phyloP scores from a whole-genome alignment of 2,888 invertebrate species.

The Schrankia costaestrigalis region DNA sequence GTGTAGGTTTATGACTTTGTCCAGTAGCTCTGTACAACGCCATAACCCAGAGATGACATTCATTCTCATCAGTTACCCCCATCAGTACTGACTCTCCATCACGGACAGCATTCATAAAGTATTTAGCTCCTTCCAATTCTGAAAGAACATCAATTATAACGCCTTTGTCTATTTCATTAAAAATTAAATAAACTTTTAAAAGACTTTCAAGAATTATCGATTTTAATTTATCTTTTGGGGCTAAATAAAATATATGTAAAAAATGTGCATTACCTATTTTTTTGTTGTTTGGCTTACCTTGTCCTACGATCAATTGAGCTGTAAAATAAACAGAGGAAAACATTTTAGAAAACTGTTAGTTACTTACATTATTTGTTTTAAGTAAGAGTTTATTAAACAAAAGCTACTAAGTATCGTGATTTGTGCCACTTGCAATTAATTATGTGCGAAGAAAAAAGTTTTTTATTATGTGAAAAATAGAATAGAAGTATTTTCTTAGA shows the following conservation, averaged over 20 bases:
- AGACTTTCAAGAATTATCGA: not conserved
- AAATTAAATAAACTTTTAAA: not conserved
- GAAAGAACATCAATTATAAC: conserved; percentile 25
- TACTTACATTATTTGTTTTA: not conserved
- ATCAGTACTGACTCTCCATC: conserved; percentile 98
- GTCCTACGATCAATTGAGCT: conserved; percentile 96
- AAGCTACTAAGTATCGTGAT: not conserved
- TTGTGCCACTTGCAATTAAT: not conserved
- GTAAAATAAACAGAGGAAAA: conserved; percentile 58
- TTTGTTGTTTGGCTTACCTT: conserved; percentile 83
- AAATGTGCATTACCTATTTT: conserved; percentile 41
- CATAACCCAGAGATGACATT: conserved; percentile 99
- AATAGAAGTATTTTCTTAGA: too few species aligned
- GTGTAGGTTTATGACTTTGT: conserved; percentile 99
- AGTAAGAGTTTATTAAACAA: too few species aligned
- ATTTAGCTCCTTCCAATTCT: conserved; percentile 96
- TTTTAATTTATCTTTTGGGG: not conserved
- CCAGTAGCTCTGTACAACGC: conserved; percentile 99
- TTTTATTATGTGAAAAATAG: too few species aligned
- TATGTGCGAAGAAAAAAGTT: too few species aligned
- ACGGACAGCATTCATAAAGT: conserved; percentile 98
- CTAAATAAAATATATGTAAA: conserved; percentile 26
- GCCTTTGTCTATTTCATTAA: not conserved
- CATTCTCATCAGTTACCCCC: conserved; percentile 98
- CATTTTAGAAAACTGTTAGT: conserved; percentile 20